Evolutionary conservation across 2,113 vertebrate genomes (phyloP), one percentile per base, ranked within the genome.

Genomic region (Albula glossodonta): DNA sequence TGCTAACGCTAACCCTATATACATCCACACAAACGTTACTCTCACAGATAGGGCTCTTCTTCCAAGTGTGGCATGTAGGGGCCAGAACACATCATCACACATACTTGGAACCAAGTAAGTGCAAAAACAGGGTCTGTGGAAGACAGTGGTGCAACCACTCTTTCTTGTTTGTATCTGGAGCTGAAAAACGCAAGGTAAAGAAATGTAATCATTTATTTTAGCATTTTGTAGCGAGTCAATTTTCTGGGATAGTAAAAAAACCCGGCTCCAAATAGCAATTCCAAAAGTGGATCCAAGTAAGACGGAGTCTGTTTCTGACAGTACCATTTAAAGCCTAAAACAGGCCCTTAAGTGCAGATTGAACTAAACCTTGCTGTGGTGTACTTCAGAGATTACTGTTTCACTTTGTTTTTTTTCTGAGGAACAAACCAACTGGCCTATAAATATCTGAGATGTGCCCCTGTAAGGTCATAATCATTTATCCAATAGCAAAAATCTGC

Each of bases 341-440:
- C 22, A 60, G 80, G 31, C 53, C 53, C 60, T 60, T 50, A 85
- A 85, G 78, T 85, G 84, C 78, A 80, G 77, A 80, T 15, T 80
- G 78, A 85, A 50, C 48, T 22, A 4, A 51, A 81, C 25, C 13
- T 82, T 41, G 9, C 50, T n/a, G 80, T 51, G 3, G 15, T 22
- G 17, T 51, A 10, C 17, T 81, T 17, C 50, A 22, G 19, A 48
- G 2, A 70, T 19, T n/a, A n/a, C 63, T 22, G 63, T 57, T 31
- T 15, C 51, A 17, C 13, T 78, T 6, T 51, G 19, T 52, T 25
- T 48, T 13, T 84, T 52, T 74, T 50, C 60, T 51, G 48, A 84
- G 22, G 49, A 84, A 74, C 63, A 53, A 84, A 84, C 31, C 63
- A 66, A 51, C 60, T 84, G 83, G 83, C 70, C 70, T 13, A 51